These are phyloP conservation scores for Petrocephalus sullivani DNA, from an alignment of 2,797 vertebrate genomes.

Conservation along the genomic window DNA sequence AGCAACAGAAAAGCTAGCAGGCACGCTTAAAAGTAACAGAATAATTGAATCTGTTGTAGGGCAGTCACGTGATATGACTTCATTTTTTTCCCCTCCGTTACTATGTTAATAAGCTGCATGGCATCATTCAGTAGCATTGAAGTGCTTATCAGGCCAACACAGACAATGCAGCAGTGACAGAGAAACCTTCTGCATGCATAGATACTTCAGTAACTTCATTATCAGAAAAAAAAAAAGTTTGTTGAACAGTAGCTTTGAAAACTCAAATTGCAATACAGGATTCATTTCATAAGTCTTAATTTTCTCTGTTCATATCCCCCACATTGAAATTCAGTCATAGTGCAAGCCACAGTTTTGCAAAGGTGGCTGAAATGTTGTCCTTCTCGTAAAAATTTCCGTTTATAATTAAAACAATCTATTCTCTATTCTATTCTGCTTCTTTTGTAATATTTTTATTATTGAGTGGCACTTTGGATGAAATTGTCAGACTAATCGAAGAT, in stretches of 20 bases:
- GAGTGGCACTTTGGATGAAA: not conserved
- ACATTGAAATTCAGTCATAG: not conserved
- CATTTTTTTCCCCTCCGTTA: not conserved
- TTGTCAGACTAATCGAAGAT: not conserved
- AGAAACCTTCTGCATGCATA: not conserved
- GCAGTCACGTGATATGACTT: not conserved
- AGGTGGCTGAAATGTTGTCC: not conserved
- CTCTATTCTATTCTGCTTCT: not conserved
- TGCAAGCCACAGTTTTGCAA: not conserved
- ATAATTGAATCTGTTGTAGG: too few species aligned
- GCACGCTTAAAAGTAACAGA: too few species aligned
- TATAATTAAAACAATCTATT: not conserved
- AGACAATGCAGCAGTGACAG: not conserved
- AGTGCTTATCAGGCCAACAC: not conserved
- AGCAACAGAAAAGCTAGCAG: not conserved
- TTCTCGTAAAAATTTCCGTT: not conserved
- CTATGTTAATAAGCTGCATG: not conserved
- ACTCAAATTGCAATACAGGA: not conserved
- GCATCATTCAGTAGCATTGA: not conserved
- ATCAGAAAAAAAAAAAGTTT: not conserved
- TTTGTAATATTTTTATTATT: not conserved
- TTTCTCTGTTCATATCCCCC: not conserved
- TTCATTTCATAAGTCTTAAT: not conserved
- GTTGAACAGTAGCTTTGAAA: not conserved
- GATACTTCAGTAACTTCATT: not conserved